phyloP scores from a whole-genome alignment of 2,797 vertebrate species.

The Podarcis siculus region DNA sequence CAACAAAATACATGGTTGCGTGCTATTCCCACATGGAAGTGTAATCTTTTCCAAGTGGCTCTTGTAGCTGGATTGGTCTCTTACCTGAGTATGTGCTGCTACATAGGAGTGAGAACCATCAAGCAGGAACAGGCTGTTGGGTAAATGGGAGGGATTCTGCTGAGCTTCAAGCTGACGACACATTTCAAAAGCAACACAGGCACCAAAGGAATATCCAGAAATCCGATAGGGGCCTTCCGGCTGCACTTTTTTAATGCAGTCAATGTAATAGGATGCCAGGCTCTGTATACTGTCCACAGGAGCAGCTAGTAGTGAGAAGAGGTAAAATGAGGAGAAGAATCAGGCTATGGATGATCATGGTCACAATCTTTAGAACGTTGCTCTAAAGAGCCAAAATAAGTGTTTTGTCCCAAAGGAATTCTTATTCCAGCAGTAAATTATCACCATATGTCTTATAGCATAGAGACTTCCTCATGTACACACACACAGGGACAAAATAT shows the following conservation, averaged over 20 bases:
- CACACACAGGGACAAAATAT: not conserved
- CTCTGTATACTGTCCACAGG: constrained; percentile 93
- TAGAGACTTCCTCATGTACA: not conserved
- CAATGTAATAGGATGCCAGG: constrained; percentile 90
- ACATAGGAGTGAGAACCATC: constrained; percentile 96
- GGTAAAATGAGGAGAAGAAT: constrained; percentile 14
- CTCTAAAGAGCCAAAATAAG: not conserved
- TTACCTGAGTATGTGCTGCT: constrained; percentile 93
- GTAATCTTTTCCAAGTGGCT: not conserved
- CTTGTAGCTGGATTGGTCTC: not conserved
- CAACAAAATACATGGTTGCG: not conserved
- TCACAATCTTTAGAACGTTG: not conserved
- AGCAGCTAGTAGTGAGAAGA: constrained; percentile 80
- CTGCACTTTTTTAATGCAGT: constrained; percentile 89
- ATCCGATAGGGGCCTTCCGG: constrained; percentile 91
- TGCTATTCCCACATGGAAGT: not conserved
- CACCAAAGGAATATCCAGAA: constrained; percentile 96
- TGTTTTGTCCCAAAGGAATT: not conserved
- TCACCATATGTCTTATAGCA: not conserved
- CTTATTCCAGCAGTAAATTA: not conserved
- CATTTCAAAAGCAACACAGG: constrained; percentile 98
- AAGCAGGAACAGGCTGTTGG: constrained; percentile 90
- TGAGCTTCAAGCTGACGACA: constrained; percentile 91
- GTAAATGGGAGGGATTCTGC: constrained; percentile 71
- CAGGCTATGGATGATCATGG: not conserved